These are phyloP conservation scores for Palythoa grandis DNA, from an alignment of 92 coral and sea anemone species.

Conservation along the genomic window DNA sequence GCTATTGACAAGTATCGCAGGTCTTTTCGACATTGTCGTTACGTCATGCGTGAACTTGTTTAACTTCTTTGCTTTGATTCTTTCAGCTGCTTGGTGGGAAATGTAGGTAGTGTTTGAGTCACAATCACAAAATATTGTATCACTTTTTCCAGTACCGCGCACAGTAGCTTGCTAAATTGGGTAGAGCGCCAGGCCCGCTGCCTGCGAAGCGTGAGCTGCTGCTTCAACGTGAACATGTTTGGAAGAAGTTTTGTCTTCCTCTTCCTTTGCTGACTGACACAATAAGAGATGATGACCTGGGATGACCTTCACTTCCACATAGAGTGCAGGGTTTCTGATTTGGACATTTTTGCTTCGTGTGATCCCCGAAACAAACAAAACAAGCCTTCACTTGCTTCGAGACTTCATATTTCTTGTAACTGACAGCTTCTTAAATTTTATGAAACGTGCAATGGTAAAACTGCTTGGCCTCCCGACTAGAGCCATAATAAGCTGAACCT, in stretches of 20 bases:
- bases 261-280: slow-evolving; percentile 47
- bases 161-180: slow-evolving; percentile 72
- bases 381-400: slow-evolving; percentile 72
- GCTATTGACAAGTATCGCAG: neutral
- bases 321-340: slow-evolving; percentile 52
- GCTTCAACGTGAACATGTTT: slow-evolving; percentile 38
- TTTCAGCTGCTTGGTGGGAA: slow-evolving; percentile 72
- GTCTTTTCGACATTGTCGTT: neutral
- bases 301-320: slow-evolving; percentile 70
- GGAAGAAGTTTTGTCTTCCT: slow-evolving; percentile 21
- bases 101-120: slow-evolving; percentile 72
- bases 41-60: neutral
- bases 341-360: slow-evolving; percentile 55
- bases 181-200: slow-evolving; percentile 62
- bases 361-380: slow-evolving; percentile 67
- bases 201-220: slow-evolving; percentile 47
- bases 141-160: slow-evolving; percentile 59
- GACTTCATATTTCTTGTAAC: slow-evolving; percentile 60
- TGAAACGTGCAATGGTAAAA: slow-evolving; percentile 68
- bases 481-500: slow-evolving; percentile 37
- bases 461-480: slow-evolving; percentile 33
- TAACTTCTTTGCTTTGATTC: slow-evolving; percentile 52
- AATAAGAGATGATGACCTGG: slow-evolving; percentile 60
- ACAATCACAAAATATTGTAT: slow-evolving; percentile 64
- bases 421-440: slow-evolving; percentile 60